A percentile compares a stretch with the other conserved stretches of the same genome.
phyloP scores from a whole-genome alignment of 2,888 invertebrate species.

The Tenodera sinensis region DNA sequence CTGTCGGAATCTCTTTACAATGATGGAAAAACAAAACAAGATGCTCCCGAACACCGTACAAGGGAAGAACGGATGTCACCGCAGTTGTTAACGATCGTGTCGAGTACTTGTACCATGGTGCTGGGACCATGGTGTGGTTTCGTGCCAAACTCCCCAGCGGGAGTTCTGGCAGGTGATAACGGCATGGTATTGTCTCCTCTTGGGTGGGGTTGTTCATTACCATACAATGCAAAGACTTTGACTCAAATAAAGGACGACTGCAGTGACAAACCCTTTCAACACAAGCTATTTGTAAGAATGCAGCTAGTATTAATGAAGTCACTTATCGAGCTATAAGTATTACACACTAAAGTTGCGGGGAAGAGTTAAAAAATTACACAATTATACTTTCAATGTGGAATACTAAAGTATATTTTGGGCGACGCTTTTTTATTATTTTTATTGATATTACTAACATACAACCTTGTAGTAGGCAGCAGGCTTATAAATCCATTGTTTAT shows the following conservation, averaged over 20 bases:
- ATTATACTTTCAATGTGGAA: no score
- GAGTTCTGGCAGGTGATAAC: not conserved
- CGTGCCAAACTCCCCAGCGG: not conserved
- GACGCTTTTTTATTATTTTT: no score
- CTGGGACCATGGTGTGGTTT: not conserved
- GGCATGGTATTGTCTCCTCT: not conserved
- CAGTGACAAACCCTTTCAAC: not conserved
- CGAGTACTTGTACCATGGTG: not conserved
- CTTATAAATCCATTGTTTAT: no score
- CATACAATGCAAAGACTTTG: not conserved
- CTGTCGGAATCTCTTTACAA: not conserved
- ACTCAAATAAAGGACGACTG: not conserved
- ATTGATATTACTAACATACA: no score
- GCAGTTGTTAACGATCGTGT: not conserved
- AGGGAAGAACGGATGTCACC: not conserved
- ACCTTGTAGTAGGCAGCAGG: no score
- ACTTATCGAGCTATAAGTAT: not conserved
- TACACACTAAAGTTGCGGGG: not conserved
- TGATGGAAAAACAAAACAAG: not conserved
- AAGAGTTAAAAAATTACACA: no score
- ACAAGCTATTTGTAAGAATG: not conserved
- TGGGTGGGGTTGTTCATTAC: not conserved
- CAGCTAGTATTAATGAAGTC: not conserved
- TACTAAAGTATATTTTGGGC: no score
- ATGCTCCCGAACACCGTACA: not conserved